phyloP scores from a whole-genome alignment of 2,888 invertebrate species.

The Selenia dentaria region DNA sequence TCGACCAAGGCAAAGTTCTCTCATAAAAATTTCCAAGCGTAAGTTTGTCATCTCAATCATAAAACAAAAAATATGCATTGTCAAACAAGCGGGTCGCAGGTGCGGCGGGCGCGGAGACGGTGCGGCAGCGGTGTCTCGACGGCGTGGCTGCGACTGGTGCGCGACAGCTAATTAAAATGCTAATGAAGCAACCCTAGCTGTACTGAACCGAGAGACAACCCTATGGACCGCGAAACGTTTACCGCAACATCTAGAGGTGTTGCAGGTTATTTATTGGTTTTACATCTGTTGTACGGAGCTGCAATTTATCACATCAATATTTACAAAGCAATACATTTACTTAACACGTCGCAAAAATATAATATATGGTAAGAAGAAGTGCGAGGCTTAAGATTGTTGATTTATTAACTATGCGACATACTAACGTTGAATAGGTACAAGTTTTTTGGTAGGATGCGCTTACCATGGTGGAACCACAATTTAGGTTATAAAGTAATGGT shows the following conservation, averaged over 20 bases:
- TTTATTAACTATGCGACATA: too few relatives aligned
- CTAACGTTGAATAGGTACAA: too few relatives aligned
- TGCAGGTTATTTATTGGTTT: slow-evolving; percentile 11
- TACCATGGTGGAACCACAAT: too few relatives aligned
- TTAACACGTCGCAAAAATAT: too few relatives aligned
- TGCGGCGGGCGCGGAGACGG: slow-evolving; percentile 36
- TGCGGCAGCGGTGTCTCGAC: background rate
- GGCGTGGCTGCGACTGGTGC: slow-evolving; percentile 44
- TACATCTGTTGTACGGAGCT: background rate
- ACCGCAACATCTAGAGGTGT: slow-evolving; percentile 29
- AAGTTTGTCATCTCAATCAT: slow-evolving; percentile 4
- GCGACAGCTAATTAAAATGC: slow-evolving; percentile 79
- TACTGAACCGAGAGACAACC: slow-evolving; percentile 42
- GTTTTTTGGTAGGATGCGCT: too few relatives aligned
- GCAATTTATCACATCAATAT: background rate
- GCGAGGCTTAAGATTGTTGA: too few relatives aligned
- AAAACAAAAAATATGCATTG: slow-evolving; percentile 50
- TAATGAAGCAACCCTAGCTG: slow-evolving; percentile 52
- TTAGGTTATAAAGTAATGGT: too few relatives aligned
- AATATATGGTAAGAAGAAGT: too few relatives aligned
- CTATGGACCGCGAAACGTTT: slow-evolving; percentile 29
- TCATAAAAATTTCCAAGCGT: slow-evolving; percentile 8
- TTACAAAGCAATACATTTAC: too few relatives aligned
- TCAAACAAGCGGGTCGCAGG: slow-evolving; percentile 47
- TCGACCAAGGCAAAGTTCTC: background rate